Evolutionary conservation across 2,888 invertebrate species (phyloP), one percentile per base, ranked within the genome.

Genomic region (Tipula lateralis): DNA sequence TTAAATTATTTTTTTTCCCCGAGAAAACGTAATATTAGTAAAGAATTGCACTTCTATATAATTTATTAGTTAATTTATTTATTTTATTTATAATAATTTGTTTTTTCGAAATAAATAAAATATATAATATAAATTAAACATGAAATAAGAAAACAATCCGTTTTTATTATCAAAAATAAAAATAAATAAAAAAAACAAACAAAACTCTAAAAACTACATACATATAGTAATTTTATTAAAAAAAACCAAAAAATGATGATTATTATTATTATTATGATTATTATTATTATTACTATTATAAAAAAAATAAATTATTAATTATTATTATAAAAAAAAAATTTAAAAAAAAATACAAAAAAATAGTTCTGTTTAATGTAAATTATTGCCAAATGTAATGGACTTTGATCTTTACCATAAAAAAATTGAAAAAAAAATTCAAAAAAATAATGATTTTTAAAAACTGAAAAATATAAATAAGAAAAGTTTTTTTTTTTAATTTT

Each of bases 381-480:
- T 82, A 82, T 82, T 82, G 82, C 82, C 82, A 82, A 82, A 82
- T 82, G 82, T 82, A 82, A 30, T 30, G 32, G 66, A 66, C 66
- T 66, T 30, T 82, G 32, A 82, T 82, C 82, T 82, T 82, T 82
- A 82, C 82, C 82, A 82, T 82, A 82, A 82, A 82, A 80, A 80
- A 80, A 80, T 44, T 39, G 39, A n/a, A 44, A 44, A 44, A 44
- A 50, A 50, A 50, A 50, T 50, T 50, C 44, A 50, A 81, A 81
- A 19, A 32, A 82, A 82, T 30, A 82, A 82, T 29, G 82, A 82
- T 82, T 82, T 82, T 82, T 82, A 82, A 82, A 82, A 82, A 82
- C 32, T 82, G 82, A 82, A 82, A 82, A 66, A 66, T 66, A 66
- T 50, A 66, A 66, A 66, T 66, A 66, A 24, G 30, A 82, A 30